Evolutionary conservation across 2,888 invertebrate genomes (phyloP).

Genomic region (Agrochola lota): DNA sequence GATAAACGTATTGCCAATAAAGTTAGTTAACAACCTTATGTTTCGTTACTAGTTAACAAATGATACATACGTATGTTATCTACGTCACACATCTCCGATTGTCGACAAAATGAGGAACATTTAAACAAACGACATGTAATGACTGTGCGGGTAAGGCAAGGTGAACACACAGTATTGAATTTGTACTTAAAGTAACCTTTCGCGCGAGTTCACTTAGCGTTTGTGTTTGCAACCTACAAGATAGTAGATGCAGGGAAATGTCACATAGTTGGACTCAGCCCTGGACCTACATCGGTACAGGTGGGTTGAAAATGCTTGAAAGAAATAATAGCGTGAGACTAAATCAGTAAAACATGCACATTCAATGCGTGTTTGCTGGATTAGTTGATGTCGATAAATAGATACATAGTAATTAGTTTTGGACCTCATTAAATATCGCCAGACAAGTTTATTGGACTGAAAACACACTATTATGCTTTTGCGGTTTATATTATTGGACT

Average conservation of each 20-base stretch:
- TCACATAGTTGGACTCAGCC: slow-evolving; percentile 89
- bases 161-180: slow-evolving; percentile 82
- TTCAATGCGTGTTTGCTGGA: slow-evolving; percentile 3
- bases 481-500: slow-evolving; percentile 3
- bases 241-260: slow-evolving; percentile 88
- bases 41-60: slow-evolving; percentile 61
- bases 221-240: slow-evolving; percentile 86
- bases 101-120: slow-evolving; percentile 67
- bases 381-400: slow-evolving; percentile 19
- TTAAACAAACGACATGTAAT: slow-evolving; percentile 73
- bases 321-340: slow-evolving; percentile 38
- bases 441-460: slow-evolving; percentile 29
- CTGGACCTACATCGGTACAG: slow-evolving; percentile 84
- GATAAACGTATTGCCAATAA: slow-evolving; percentile 64
- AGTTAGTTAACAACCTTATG: slow-evolving; percentile 63
- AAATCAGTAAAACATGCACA: slow-evolving; percentile 13
- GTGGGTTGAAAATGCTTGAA: slow-evolving; percentile 66
- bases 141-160: slow-evolving; percentile 68
- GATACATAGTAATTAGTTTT: slow-evolving; percentile 15
- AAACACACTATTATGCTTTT: slow-evolving; percentile 21
- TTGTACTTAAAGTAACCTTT: slow-evolving; percentile 86
- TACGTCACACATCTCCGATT: slow-evolving; percentile 67
- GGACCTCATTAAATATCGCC: slow-evolving; percentile 22
- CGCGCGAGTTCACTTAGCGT: slow-evolving; percentile 78
- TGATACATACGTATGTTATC: slow-evolving; percentile 62